Conservation (phyloP, 2,888 invertebrate species). For the Tryphoninae sp. region DNA sequence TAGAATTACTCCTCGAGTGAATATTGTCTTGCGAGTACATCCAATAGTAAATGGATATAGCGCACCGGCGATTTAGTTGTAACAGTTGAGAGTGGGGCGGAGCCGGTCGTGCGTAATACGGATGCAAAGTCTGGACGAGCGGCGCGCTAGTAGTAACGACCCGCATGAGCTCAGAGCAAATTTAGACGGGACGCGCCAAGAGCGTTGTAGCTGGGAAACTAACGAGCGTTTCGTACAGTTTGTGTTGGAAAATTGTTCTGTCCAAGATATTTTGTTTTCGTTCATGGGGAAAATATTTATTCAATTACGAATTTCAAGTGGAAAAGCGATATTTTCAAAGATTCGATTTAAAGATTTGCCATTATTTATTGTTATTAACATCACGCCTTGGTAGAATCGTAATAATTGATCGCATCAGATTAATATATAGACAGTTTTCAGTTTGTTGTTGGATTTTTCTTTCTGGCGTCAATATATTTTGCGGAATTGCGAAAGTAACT, state of each 20-base stretch:
- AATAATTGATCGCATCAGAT: too few species aligned
- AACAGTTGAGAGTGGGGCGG: conserved; percentile 17
- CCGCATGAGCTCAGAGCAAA: conserved; percentile 26
- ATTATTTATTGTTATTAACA: neutral
- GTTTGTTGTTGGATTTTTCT: neutral
- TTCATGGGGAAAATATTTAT: too few species aligned
- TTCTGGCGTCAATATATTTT: neutral
- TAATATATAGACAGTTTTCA: too few species aligned
- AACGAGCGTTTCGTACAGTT: neutral
- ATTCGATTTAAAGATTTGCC: too few species aligned
- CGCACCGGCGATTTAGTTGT: neutral
- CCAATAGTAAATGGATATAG: neutral
- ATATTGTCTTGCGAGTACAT: neutral
- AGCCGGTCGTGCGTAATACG: conserved; percentile 20
- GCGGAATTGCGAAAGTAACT: neutral
- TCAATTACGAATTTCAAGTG: too few species aligned
- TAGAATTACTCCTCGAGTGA: conserved; percentile 16
- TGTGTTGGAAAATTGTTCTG: neutral
- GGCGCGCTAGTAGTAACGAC: conserved; percentile 33
- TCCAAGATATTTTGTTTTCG: too few species aligned
- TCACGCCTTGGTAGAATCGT: neutral
- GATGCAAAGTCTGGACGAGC: neutral
- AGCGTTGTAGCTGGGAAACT: neutral
- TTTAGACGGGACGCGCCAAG: neutral
- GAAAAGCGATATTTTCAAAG: too few species aligned